These are phyloP conservation scores for Plectropomus leopardus DNA, from an alignment of 2,113 vertebrate species.

Conservation along the genomic window DNA sequence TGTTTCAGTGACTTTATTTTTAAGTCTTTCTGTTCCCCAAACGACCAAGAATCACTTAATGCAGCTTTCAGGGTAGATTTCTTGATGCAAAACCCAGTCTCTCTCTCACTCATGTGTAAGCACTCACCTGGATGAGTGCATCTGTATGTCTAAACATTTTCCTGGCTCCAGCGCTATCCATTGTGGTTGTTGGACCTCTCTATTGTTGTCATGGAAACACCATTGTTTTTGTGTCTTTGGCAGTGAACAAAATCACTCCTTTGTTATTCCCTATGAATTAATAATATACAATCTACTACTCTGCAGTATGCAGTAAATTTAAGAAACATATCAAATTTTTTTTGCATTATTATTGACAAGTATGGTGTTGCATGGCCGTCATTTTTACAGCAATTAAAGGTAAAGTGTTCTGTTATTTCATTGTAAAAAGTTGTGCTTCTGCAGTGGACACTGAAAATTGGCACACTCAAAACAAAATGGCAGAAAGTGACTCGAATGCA, in stretches of 20 bases:
- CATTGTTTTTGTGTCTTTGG: neutral
- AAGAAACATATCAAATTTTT: neutral
- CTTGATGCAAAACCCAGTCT: neutral
- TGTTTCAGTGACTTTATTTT: neutral
- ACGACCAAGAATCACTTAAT: neutral
- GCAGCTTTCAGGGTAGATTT: neutral
- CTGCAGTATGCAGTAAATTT: neutral
- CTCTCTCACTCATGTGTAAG: neutral
- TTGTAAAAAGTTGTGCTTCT: neutral
- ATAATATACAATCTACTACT: neutral
- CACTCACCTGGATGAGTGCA: neutral
- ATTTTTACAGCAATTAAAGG: neutral
- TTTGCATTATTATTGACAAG: neutral
- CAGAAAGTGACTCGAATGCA: neutral
- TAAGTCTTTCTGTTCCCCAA: neutral
- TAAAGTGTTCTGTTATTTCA: neutral
- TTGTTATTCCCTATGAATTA: neutral
- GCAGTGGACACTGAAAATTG: too few species aligned
- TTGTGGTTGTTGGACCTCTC: neutral
- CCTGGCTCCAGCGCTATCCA: neutral
- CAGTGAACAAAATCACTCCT: neutral
- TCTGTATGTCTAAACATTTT: neutral
- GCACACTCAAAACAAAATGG: neutral
- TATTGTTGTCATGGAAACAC: slow-evolving; percentile 19
- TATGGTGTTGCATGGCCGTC: neutral